Evolutionary conservation across 1,140 invertebrate genomes (phyloP).

Genomic region (Drosophila pseudoananassae): DNA sequence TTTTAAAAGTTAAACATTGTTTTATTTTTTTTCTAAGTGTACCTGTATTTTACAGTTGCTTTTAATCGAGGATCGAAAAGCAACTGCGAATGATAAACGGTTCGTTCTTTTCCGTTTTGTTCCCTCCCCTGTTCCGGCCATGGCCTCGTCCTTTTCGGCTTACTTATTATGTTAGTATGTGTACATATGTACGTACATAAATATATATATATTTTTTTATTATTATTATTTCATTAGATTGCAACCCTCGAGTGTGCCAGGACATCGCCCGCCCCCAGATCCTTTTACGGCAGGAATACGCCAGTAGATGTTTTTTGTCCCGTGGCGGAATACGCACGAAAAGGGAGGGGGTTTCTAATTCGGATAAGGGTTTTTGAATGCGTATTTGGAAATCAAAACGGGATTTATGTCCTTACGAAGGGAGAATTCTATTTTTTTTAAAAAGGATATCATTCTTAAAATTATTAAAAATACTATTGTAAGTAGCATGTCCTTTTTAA

Average conservation of each 20-base stretch:
- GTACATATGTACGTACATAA: not conserved
- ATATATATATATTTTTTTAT: slow-evolving; percentile 40
- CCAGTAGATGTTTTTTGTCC: slow-evolving; percentile 9
- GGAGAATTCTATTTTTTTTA: no score
- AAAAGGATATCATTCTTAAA: no score
- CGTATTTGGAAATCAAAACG: slow-evolving; percentile 28
- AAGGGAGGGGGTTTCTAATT: not conserved
- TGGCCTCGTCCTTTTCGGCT: not conserved
- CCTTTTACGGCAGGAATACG: not conserved
- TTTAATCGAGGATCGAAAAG: slow-evolving; percentile 51
- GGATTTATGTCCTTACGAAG: slow-evolving; percentile 11
- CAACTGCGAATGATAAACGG: slow-evolving; percentile 59
- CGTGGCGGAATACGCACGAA: slow-evolving; percentile 28
- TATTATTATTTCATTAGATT: slow-evolving; percentile 82
- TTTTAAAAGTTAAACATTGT: no score
- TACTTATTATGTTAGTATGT: slow-evolving; percentile 6
- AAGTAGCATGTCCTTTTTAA: not conserved
- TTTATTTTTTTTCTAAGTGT: slow-evolving; percentile 25
- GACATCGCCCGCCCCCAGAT: not conserved
- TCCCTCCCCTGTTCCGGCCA: slow-evolving; percentile 30
- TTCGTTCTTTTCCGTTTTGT: slow-evolving; percentile 3
- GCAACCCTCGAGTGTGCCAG: slow-evolving; percentile 55
- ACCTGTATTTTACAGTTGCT: slow-evolving; percentile 22
- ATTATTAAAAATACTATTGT: not conserved
- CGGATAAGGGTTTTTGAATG: not conserved